These are phyloP conservation scores for Oscheius sp. DNA, from an alignment of 1,140 invertebrate genomes.

Conservation along the genomic window DNA sequence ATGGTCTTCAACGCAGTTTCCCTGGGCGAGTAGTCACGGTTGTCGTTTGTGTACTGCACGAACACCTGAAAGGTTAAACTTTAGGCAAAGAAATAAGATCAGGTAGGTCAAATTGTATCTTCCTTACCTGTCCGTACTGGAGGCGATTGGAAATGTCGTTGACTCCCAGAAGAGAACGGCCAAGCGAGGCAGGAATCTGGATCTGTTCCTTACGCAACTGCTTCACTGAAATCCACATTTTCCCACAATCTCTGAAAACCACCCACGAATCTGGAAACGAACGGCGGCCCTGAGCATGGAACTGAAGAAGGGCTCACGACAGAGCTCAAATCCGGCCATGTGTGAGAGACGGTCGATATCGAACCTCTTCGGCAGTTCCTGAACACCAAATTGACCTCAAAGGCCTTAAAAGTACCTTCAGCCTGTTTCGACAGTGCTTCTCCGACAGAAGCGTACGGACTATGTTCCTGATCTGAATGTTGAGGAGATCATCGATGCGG, in stretches of 20 bases:
- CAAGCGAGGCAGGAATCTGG: slow-evolving; percentile 44
- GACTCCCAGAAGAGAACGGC: slow-evolving; percentile 56
- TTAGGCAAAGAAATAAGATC: neutral
- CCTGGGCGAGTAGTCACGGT: neutral
- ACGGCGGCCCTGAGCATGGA: slow-evolving; percentile 37
- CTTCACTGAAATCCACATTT: slow-evolving; percentile 22
- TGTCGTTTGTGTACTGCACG: slow-evolving; percentile 51
- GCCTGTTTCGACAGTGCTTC: slow-evolving; percentile 26
- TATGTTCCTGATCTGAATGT: slow-evolving; percentile 25
- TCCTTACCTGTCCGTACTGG: slow-evolving; percentile 48
- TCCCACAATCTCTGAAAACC: neutral
- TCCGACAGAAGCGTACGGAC: slow-evolving; percentile 23
- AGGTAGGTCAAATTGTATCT: neutral
- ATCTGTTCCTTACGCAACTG: slow-evolving; percentile 51
- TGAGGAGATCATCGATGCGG: slow-evolving; percentile 42
- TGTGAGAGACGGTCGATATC: slow-evolving; percentile 35
- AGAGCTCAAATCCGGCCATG: slow-evolving; percentile 45
- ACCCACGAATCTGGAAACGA: slow-evolving; percentile 32
- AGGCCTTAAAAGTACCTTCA: too few species aligned
- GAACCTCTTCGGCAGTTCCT: slow-evolving; percentile 33
- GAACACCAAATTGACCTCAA: too few species aligned
- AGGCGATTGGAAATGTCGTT: slow-evolving; percentile 50
- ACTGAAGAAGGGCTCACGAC: slow-evolving; percentile 56
- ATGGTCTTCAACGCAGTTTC: neutral
- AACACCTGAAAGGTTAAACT: slow-evolving; percentile 38